Evolutionary conservation across 2,797 vertebrate species (phyloP).

Genomic region (Cirrhinus molitorella): DNA sequence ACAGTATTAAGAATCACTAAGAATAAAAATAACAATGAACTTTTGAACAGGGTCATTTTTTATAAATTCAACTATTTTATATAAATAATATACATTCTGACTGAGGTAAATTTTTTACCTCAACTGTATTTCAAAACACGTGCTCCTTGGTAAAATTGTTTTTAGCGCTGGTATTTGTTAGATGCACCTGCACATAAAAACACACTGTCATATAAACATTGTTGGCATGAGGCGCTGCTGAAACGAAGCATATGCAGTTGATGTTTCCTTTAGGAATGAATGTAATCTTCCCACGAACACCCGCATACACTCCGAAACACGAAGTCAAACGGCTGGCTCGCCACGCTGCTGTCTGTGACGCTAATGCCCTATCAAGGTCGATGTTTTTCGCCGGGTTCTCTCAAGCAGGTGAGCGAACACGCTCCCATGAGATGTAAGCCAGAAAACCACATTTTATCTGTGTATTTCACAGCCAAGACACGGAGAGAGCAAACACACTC

Average conservation of each 20-base stretch:
- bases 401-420: conserved; percentile 49
- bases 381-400: background rate
- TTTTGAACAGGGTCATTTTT: too few species aligned
- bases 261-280: conserved; percentile 15
- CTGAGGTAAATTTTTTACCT: too few species aligned
- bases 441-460: conserved; percentile 28
- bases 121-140: too few species aligned
- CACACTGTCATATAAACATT: background rate
- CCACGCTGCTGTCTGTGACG: conserved; percentile 8
- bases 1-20: too few species aligned
- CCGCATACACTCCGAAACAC: conserved; percentile 22
- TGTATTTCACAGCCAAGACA: conserved; percentile 33
- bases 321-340: conserved; percentile 14
- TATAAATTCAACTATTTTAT: too few species aligned
- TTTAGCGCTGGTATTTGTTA: background rate
- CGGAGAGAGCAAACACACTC: conserved; percentile 37
- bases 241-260: background rate
- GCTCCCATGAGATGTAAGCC: conserved; percentile 37
- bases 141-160: background rate
- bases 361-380: conserved; percentile 35
- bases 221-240: background rate
- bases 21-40: too few species aligned
- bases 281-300: conserved; percentile 20
- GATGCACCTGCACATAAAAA: conserved; percentile 4
- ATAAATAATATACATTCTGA: too few species aligned